These are phyloP conservation scores for Threskiornis aethiopicus DNA, from an alignment of 2,797 vertebrate species.

Conservation along the genomic window DNA sequence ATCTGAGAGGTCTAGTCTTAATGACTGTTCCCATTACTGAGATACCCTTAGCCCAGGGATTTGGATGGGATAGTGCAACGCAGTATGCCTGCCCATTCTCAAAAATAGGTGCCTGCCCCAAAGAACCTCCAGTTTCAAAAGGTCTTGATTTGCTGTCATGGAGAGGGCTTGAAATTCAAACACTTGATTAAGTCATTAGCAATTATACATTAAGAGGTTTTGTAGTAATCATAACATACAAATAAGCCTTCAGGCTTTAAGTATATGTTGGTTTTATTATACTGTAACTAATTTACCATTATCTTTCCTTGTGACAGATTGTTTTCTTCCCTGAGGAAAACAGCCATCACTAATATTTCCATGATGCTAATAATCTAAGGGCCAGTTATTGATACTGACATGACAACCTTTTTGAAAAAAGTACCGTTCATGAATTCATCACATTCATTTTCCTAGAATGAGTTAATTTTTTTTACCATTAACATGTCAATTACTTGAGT, in stretches of 20 bases:
- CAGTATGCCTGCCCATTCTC: not conserved
- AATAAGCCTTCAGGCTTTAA: constrained; percentile 23
- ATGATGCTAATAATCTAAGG: constrained; percentile 5
- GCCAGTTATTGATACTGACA: not conserved
- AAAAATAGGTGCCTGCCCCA: not conserved
- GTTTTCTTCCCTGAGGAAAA: constrained; percentile 5
- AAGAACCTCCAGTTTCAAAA: not conserved
- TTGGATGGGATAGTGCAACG: not conserved
- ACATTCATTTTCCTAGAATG: not conserved
- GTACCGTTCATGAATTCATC: not conserved
- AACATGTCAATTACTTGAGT: constrained; percentile 44
- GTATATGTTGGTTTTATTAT: constrained; percentile 22
- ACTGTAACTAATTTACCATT: constrained; percentile 16
- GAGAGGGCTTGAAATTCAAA: constrained; percentile 38
- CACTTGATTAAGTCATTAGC: constrained; percentile 48
- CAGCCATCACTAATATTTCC: not conserved
- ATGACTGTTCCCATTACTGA: not conserved
- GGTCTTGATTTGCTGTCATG: constrained; percentile 21
- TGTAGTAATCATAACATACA: not conserved
- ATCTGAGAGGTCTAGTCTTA: not conserved
- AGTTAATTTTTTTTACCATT: constrained; percentile 39
- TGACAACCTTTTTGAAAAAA: not conserved
- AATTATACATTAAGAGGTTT: constrained; percentile 31
- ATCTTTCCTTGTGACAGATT: not conserved
- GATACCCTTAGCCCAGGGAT: not conserved